Conservation (phyloP, 2,797 vertebrate species). For the Potorous gilbertii region DNA sequence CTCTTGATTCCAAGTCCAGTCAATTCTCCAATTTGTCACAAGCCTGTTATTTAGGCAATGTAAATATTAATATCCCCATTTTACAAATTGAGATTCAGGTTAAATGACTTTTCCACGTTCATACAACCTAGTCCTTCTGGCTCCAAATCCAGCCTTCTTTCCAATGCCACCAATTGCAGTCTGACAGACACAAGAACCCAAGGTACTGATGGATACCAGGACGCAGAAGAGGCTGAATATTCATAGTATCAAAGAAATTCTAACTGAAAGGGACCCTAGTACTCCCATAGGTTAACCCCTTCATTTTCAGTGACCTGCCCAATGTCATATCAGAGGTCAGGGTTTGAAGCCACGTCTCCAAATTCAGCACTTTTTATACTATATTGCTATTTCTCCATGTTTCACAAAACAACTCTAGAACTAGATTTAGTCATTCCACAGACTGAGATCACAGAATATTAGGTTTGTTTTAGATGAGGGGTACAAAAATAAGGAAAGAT, state of each 20-base stretch:
- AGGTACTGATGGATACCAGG: not conserved
- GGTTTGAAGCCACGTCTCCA: not conserved
- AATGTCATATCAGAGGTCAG: not conserved
- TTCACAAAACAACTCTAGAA: not conserved
- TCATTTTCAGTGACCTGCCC: not conserved
- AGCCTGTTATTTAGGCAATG: not conserved
- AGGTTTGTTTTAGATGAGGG: not conserved
- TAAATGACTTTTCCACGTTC: not conserved
- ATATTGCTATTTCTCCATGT: not conserved
- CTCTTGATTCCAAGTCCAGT: not conserved
- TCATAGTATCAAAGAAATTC: not conserved
- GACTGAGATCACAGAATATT: not conserved
- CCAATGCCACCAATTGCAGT: not conserved
- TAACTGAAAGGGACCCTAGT: not conserved
- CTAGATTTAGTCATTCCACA: not conserved
- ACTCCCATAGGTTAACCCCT: not conserved
- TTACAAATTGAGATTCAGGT: not conserved
- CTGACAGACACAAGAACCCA: not conserved
- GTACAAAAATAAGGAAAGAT: not conserved
- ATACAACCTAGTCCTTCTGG: not conserved
- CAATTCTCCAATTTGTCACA: not conserved
- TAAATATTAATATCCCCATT: not conserved
- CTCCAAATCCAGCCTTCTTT: not conserved
- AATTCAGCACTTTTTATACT: not conserved
- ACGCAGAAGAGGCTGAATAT: not conserved